A percentile compares a stretch with the other conserved stretches of the same genome.
phyloP scores from a whole-genome alignment of 1,140 invertebrate species.

The Eufriesea mexicana region DNA sequence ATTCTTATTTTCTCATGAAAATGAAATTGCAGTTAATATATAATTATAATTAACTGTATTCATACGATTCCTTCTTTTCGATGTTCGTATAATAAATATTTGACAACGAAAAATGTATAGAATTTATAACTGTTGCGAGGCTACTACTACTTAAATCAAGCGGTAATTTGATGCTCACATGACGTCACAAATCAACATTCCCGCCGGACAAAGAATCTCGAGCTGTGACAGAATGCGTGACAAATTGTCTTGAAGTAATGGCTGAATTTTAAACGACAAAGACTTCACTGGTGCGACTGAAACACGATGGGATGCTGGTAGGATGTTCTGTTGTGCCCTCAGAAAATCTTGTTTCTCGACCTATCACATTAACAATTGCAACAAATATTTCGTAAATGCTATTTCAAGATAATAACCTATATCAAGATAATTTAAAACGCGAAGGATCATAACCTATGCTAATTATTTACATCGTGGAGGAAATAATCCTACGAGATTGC shows the following conservation, averaged over 20 bases:
- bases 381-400: background rate
- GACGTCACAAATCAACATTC: conserved; percentile 75
- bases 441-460: background rate
- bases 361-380: conserved; percentile 68
- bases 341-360: conserved; percentile 87
- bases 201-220: conserved; percentile 71
- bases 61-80: too few species aligned
- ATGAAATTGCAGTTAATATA: too few species aligned
- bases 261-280: conserved; percentile 83
- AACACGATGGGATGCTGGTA: conserved; percentile 87
- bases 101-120: background rate
- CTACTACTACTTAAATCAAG: background rate
- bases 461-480: background rate
- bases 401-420: background rate
- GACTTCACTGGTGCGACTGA: conserved; percentile 82
- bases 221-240: conserved; percentile 76
- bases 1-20: too few species aligned
- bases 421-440: background rate
- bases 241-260: conserved; percentile 83
- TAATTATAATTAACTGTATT: too few species aligned
- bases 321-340: conserved; percentile 85
- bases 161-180: conserved; percentile 59
- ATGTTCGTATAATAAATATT: too few species aligned
- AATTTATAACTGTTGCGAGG: background rate
- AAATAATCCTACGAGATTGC: background rate